Evolutionary conservation across 2,888 invertebrate species (phyloP), one percentile per base, ranked within the genome.

Genomic region (Cistogaster globosa): DNA sequence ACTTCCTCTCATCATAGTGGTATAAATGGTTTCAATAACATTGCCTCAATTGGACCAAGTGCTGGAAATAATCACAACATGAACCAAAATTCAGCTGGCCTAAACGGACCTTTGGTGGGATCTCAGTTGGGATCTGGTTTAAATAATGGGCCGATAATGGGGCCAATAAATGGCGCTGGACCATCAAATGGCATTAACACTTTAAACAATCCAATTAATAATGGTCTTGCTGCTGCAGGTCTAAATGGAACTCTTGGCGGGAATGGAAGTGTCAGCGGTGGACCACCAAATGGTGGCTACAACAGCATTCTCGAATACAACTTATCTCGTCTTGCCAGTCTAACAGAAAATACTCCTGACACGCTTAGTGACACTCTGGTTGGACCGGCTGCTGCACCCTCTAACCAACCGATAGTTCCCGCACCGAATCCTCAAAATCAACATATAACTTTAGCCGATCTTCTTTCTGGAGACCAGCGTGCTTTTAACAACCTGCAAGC

Each of bases 401-500:
- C 84, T 7, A 90, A 90, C 78, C 89, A 90, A 67, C 88, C 89
- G 1, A 90, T 91, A 5, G 87, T 90, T 67, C 88, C 90, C 1
- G 86, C 89, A 16, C 94, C 90, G 91, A 94, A 88, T 92, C 95
- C 89, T 91, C 95, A 95, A 84, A 94, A 93, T 85, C 94, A 95
- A 87, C 94, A 95, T 69, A 96, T 97, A 88, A 96, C 95, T 79
- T 93, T 97, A 87, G 96, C 96, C 9, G 97, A 97, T 91, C 93
- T 97, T 78, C 94, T 97, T 78, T 95, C 95, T 82, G 96, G 96
- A 20, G 94, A 94, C 87, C 95, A 95, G 88, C 96, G 96, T 89
- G 97, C 97, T 14, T 95, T 97, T 89, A 97, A 97, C 92, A 98
- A 98, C 93, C 94, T 98, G 87, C 97, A 98, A 91, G 97, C 97